phyloP scores from a whole-genome alignment of 2,888 invertebrate species.

The Archips xylosteana region DNA sequence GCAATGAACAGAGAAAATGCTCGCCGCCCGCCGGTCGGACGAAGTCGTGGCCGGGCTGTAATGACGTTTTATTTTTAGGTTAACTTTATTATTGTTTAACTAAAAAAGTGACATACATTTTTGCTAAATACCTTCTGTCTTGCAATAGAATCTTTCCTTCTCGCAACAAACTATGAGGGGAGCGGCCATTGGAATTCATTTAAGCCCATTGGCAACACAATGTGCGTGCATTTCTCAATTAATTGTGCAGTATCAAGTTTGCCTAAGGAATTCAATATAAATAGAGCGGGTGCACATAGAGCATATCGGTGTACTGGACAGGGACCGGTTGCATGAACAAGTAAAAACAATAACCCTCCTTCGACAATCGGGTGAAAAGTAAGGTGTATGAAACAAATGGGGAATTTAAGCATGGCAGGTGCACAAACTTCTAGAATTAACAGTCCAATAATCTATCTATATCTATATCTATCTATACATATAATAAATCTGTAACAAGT shows the following conservation, averaged over 20 bases:
- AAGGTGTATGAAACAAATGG: not conserved
- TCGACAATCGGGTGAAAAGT: not conserved
- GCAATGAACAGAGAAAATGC: too few species aligned
- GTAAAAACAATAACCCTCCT: not conserved
- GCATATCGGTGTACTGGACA: conserved; percentile 3
- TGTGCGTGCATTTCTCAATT: conserved; percentile 39
- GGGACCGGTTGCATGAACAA: not conserved
- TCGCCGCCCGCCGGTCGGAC: too few species aligned
- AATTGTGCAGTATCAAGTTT: conserved; percentile 22
- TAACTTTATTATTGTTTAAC: too few species aligned
- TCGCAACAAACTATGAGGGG: not conserved
- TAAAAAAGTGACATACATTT: too few species aligned
- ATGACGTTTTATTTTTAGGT: too few species aligned
- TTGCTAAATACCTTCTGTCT: too few species aligned
- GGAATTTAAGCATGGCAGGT: not conserved
- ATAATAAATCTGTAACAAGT: too few species aligned
- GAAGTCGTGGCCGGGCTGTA: too few species aligned
- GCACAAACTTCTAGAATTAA: not conserved
- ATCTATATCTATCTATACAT: too few species aligned
- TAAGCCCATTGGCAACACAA: conserved; percentile 39
- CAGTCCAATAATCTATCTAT: not conserved
- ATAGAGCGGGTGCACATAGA: conserved; percentile 36
- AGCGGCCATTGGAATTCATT: conserved; percentile 36
- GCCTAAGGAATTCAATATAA: conserved; percentile 52
- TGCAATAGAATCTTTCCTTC: too few species aligned